Conservation (phyloP, 2,888 invertebrate genomes). For the Escarpia spicata region DNA sequence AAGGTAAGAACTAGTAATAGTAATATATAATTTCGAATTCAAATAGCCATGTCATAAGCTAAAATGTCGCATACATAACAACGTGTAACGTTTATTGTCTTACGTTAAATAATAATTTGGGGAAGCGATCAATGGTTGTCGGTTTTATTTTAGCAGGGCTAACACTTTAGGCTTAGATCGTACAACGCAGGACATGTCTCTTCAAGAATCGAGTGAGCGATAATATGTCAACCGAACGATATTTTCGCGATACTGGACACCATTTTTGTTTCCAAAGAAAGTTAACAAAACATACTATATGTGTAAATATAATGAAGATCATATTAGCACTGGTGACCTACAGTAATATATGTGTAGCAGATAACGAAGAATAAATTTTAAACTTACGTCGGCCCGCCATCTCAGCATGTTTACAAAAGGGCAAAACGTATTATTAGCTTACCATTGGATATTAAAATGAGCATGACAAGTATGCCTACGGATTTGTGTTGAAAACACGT, state of each 20-base stretch:
- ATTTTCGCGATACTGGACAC: neutral
- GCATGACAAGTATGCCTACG: neutral
- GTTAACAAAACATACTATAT: neutral
- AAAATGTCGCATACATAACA: neutral
- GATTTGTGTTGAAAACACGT: neutral
- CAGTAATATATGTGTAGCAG: neutral
- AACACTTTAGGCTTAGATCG: neutral
- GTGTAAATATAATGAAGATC: neutral
- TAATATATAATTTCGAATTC: neutral
- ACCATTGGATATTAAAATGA: neutral
- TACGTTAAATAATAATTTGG: neutral
- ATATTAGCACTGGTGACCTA: neutral
- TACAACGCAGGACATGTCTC: neutral
- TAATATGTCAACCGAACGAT: neutral
- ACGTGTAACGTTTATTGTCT: neutral
- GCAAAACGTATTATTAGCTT: neutral
- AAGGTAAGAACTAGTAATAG: no score
- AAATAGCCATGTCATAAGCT: neutral
- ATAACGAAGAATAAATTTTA: neutral
- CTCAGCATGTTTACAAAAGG: constrained; percentile 5
- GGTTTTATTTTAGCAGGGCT: neutral
- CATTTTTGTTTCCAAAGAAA: neutral
- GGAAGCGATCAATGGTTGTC: neutral
- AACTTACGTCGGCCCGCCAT: constrained; percentile 9
- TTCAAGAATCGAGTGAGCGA: neutral